Conservation (phyloP, 2,888 invertebrate species). For the Drosophila kuntzei region DNA sequence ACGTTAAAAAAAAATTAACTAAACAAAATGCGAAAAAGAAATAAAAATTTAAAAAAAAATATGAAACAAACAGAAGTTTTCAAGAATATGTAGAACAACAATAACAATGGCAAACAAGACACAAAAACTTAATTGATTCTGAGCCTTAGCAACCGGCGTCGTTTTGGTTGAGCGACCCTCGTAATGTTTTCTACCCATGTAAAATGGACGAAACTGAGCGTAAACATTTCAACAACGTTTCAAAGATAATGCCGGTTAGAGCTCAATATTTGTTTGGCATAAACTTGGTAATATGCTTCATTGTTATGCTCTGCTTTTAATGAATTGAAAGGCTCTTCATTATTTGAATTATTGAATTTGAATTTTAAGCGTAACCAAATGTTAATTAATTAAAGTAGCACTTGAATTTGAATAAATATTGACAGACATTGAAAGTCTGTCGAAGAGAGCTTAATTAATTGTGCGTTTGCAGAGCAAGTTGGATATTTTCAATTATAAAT, state of each 20-base stretch:
- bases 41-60: constrained; percentile 15
- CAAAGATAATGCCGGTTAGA: constrained; percentile 29
- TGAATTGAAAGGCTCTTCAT: background rate
- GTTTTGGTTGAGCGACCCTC: constrained; percentile 61
- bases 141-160: constrained; percentile 61
- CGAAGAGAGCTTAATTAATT: background rate
- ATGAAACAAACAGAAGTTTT: constrained; percentile 32
- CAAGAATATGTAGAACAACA: constrained; percentile 37
- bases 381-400: constrained; percentile 5
- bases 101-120: constrained; percentile 19
- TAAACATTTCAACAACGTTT: constrained; percentile 71
- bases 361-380: background rate
- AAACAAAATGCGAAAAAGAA: constrained; percentile 30
- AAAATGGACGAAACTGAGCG: constrained; percentile 72
- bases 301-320: constrained; percentile 5
- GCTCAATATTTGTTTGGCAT: constrained; percentile 1
- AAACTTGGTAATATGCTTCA: background rate
- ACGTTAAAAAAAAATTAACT: constrained; percentile 35
- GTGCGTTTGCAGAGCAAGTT: background rate
- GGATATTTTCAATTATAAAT: no score
- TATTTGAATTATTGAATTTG: background rate
- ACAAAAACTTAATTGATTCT: constrained; percentile 69
- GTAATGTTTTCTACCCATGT: constrained; percentile 58
- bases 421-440: background rate
- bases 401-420: background rate